Conservation (phyloP, 2,113 vertebrate species). For the Salvelinus fontinalis region DNA sequence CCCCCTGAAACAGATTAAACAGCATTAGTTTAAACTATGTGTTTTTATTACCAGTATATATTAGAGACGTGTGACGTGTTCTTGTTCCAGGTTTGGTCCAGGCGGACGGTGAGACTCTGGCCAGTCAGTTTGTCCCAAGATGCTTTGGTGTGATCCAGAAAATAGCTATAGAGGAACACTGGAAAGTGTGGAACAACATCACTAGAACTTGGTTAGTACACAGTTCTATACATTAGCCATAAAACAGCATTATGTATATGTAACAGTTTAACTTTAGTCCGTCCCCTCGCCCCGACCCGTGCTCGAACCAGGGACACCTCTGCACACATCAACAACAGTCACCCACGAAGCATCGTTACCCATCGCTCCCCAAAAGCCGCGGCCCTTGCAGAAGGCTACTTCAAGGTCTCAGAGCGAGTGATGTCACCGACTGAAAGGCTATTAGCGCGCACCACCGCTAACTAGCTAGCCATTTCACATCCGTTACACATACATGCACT, state of each 20-base stretch:
- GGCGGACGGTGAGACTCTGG: constrained; percentile 66
- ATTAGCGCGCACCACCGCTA: no score
- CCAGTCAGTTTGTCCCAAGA: constrained; percentile 67
- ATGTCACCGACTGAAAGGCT: no score
- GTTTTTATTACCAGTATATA: neutral
- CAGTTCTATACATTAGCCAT: neutral
- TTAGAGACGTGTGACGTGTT: neutral
- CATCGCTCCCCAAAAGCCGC: no score
- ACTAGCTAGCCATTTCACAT: no score
- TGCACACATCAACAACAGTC: no score
- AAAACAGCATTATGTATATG: neutral
- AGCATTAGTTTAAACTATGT: neutral
- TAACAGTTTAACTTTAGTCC: no score
- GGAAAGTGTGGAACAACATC: constrained; percentile 64
- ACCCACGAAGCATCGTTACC: no score
- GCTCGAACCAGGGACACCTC: no score
- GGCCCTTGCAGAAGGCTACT: no score
- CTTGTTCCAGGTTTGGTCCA: constrained; percentile 59
- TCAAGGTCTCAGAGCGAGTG: no score
- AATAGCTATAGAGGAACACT: constrained; percentile 55
- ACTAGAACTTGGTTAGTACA: constrained; percentile 58
- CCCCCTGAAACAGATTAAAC: no score
- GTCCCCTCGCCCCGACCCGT: no score
- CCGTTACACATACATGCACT: neutral
- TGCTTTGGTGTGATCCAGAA: constrained; percentile 73